phyloP scores from a whole-genome alignment of 2,797 vertebrate genomes.

The Micropoecilia bifurca region DNA sequence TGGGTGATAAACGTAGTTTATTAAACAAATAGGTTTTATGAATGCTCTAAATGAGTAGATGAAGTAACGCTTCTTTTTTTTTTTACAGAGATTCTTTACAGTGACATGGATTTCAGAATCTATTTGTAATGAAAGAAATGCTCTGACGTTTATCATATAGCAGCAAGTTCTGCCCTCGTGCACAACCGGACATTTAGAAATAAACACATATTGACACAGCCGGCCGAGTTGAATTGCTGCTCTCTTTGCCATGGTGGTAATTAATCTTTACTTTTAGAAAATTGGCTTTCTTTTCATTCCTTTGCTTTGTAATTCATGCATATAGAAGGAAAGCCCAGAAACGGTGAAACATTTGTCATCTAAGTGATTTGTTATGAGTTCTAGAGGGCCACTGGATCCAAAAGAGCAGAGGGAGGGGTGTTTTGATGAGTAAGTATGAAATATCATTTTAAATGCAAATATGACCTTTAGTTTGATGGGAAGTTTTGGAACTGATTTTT shows the following conservation, averaged over 20 bases:
- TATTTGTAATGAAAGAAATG: background rate
- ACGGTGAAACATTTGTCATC: background rate
- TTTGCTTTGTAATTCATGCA: background rate
- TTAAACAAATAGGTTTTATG: background rate
- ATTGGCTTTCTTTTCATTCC: background rate
- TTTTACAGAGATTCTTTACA: background rate
- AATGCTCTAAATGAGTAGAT: background rate
- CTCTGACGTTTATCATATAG: background rate
- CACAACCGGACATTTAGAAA: background rate
- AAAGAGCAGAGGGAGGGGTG: background rate
- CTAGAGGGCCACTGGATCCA: background rate
- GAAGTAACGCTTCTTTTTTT: background rate
- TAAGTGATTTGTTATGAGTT: background rate
- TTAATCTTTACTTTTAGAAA: background rate
- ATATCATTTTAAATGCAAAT: constrained; percentile 30
- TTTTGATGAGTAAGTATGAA: constrained; percentile 20
- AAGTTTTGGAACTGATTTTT: constrained; percentile 33
- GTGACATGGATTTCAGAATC: background rate
- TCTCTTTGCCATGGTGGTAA: background rate
- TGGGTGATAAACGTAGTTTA: background rate
- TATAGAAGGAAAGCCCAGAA: background rate
- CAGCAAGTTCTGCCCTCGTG: background rate
- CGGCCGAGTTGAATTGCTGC: background rate
- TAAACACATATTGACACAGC: background rate
- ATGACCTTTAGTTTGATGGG: constrained; percentile 39